Conservation (phyloP, 1,140 invertebrate genomes). For the Hyposmocoma kahamanoa region DNA sequence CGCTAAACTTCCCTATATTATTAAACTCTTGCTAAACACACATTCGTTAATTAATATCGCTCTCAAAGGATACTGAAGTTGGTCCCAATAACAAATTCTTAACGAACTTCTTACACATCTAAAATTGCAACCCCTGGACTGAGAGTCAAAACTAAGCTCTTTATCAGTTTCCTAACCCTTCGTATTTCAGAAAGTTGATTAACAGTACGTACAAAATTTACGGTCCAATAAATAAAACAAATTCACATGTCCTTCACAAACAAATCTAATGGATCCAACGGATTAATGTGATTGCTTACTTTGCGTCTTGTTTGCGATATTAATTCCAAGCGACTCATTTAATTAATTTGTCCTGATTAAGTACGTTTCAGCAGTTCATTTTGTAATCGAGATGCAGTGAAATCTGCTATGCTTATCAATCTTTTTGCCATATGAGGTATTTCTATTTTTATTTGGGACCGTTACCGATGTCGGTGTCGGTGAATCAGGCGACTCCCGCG, state of each 20-base stretch:
- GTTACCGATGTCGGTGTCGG: not conserved
- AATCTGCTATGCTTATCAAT: too few relatives aligned
- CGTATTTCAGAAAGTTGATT: conserved; percentile 42
- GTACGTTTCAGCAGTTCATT: too few relatives aligned
- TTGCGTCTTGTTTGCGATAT: too few relatives aligned
- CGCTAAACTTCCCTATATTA: conserved; percentile 54
- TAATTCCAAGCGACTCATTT: too few relatives aligned
- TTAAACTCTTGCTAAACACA: conserved; percentile 43
- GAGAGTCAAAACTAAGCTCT: conserved; percentile 37
- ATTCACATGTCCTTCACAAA: conserved; percentile 22
- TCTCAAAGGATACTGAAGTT: conserved; percentile 64
- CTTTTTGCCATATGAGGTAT: too few relatives aligned
- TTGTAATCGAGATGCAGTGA: too few relatives aligned
- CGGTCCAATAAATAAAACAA: conserved; percentile 44
- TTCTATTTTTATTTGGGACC: too few relatives aligned
- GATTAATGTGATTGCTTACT: conserved; percentile 11
- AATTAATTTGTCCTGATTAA: too few relatives aligned
- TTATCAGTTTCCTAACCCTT: conserved; percentile 42
- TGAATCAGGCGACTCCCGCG: conserved; percentile 20
- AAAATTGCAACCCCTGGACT: conserved; percentile 32
- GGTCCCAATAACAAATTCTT: conserved; percentile 50
- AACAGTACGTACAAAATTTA: conserved; percentile 37
- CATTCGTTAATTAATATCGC: conserved; percentile 62
- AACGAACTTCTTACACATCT: conserved; percentile 31
- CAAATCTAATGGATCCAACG: conserved; percentile 16